Base-by-base conservation (phyloP, 1,140 invertebrate genomes). In the Archivesica marissinica region DNA sequence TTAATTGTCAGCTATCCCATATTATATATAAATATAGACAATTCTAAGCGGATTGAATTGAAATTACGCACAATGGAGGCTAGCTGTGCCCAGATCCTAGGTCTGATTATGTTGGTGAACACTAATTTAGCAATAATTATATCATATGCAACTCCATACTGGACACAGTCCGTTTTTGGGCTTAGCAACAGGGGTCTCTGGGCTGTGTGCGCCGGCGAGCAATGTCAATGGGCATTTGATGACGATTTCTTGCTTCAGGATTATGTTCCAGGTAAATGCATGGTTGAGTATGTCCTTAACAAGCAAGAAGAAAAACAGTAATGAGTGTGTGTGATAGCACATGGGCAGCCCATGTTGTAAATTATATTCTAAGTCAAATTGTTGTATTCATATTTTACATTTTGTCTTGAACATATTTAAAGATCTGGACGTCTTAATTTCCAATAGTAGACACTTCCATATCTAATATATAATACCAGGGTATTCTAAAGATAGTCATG, bases 61-160 rank as follows among this genome's bases (percentile, higher is more conserved):
- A 9, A 9, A 47, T 47, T 17, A 9, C 41, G 20, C 52, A 74
- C 15, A 6, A 84, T 84, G 81, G 88, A 87, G 86, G 83, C 89
- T 9, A 88, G 84, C 11, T 89, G 88, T 64, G 85, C 84, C 41
- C 85, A 88, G 23, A 89, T 91, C 9, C 7, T 91, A n/a, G 90
- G 89, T 9, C 72, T 90, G 9, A 77, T 90, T 0, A 87, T 89
- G 41, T 83, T 91, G 76, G 90, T 90, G 1, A 54, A 89, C 17
- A 91, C 89, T n/a, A 89, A 91, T 79, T 74, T 91, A 59, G 88
- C 89, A 11, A 86, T 88, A 17, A 89, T 91, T 28, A 90, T 91
- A 44, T 68, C 86, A 2, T 89, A 89, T 56, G 88, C 89, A 23
- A 91, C 90, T 56, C 90, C 90, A 4, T 91, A 89, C 80, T 91